phyloP scores from a whole-genome alignment of 2,113 vertebrate species.

The Oryzias celebensis region DNA sequence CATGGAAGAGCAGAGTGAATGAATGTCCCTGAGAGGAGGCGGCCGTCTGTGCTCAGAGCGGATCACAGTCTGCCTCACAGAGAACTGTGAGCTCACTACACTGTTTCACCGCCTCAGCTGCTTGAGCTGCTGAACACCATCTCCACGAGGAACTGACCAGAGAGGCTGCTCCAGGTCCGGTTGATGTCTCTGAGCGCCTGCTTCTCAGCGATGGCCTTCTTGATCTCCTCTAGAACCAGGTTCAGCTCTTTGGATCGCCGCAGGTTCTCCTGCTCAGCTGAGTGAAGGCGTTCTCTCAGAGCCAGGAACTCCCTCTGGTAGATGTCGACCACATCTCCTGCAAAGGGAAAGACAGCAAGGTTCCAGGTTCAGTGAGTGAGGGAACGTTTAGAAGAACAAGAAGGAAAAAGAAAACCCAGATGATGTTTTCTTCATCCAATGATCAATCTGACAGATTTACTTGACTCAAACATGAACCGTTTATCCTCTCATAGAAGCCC shows the following conservation, averaged over 20 bases:
- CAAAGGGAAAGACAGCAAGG: not conserved
- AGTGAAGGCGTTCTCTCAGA: slow-evolving; percentile 89
- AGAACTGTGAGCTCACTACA: too few relatives aligned
- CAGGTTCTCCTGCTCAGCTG: slow-evolving; percentile 94
- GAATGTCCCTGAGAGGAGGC: not conserved
- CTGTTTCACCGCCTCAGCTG: too few relatives aligned
- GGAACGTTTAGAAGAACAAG: too few relatives aligned
- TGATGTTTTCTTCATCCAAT: too few relatives aligned
- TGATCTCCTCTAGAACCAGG: slow-evolving; percentile 96
- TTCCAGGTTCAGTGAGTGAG: not conserved
- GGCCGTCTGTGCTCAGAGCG: too few relatives aligned
- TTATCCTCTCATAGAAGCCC: too few relatives aligned
- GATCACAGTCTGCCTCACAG: too few relatives aligned
- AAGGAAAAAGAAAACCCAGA: too few relatives aligned
- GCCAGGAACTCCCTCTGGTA: slow-evolving; percentile 96
- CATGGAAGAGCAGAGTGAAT: not conserved
- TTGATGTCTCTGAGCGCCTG: slow-evolving; percentile 71
- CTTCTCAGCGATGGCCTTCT: slow-evolving; percentile 86
- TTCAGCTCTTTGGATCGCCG: slow-evolving; percentile 96
- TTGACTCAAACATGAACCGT: too few relatives aligned
- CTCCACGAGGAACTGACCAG: slow-evolving; percentile 35
- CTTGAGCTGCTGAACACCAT: too few relatives aligned
- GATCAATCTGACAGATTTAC: too few relatives aligned
- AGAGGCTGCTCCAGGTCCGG: slow-evolving; percentile 73
- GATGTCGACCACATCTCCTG: slow-evolving; percentile 92